A percentile compares a stretch with the other conserved stretches of the same genome.
phyloP scores from a whole-genome alignment of 92 coral and sea anemone genomes.

The Virgularia gustaviana region DNA sequence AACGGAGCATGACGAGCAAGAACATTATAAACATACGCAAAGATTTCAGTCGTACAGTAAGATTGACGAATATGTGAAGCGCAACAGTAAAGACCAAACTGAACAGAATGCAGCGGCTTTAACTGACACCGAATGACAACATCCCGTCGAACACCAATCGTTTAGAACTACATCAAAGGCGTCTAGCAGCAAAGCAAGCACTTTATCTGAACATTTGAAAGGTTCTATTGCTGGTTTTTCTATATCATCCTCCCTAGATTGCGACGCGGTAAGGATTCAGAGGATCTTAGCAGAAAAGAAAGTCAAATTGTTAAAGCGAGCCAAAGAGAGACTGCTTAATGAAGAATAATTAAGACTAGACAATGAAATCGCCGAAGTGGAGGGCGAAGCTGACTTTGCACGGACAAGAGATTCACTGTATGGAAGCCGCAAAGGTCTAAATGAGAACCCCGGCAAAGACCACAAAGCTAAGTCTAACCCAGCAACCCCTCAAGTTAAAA shows the following conservation, averaged over 20 bases:
- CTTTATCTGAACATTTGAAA: not conserved
- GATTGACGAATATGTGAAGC: slow-evolving; percentile 11
- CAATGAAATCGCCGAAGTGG: slow-evolving; percentile 56
- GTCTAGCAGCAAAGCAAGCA: not conserved
- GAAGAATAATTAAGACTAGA: slow-evolving; percentile 49
- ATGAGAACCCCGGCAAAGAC: not conserved
- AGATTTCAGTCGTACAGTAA: slow-evolving; percentile 31
- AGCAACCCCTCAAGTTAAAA: no score
- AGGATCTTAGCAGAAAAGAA: slow-evolving; percentile 50
- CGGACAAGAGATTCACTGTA: slow-evolving; percentile 42
- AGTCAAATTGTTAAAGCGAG: slow-evolving; percentile 35
- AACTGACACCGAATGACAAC: no score
- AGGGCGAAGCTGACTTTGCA: slow-evolving; percentile 50
- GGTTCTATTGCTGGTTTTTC: slow-evolving; percentile 12
- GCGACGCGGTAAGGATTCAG: slow-evolving; percentile 38
- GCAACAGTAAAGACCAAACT: no score
- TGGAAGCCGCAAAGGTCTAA: slow-evolving; percentile 5
- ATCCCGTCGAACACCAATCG: slow-evolving; percentile 4
- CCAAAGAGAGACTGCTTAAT: slow-evolving; percentile 46
- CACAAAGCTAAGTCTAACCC: no score
- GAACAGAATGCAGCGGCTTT: no score
- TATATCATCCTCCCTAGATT: slow-evolving; percentile 21
- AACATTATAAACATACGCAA: slow-evolving; percentile 22
- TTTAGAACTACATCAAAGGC: slow-evolving; percentile 7
- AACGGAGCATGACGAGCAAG: not conserved